Conservation (phyloP, 1,140 invertebrate genomes). For the Ostrea denselamellosa region DNA sequence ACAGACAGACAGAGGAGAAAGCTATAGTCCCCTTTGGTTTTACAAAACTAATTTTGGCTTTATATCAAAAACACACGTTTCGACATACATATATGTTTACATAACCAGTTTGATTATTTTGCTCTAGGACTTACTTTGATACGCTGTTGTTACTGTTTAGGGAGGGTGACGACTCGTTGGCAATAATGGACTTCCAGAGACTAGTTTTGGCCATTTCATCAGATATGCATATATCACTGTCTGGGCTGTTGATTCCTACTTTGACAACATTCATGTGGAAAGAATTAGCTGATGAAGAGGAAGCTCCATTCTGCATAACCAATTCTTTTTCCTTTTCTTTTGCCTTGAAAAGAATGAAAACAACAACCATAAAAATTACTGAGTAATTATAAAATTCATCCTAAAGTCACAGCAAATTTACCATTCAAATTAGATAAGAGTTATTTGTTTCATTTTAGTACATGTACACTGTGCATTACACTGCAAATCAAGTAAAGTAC, state of each 20-base stretch:
- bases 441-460: no score
- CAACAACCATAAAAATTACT: no score
- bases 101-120: not conserved
- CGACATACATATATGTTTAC: no score
- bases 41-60: no score
- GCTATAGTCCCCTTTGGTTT: no score
- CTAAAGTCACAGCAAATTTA: no score
- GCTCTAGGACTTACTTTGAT: not conserved
- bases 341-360: not conserved
- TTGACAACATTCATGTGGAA: constrained; percentile 7
- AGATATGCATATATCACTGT: constrained; percentile 60
- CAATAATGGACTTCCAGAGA: constrained; percentile 70
- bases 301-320: not conserved
- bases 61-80: no score
- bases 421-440: no score
- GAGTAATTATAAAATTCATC: no score
- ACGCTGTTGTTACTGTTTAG: constrained; percentile 40
- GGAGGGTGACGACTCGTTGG: constrained; percentile 61
- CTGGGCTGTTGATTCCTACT: not conserved
- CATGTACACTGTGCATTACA: no score
- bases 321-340: constrained; percentile 14
- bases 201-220: constrained; percentile 70
- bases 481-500: no score
- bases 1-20: no score
- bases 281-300: not conserved